phyloP scores from a whole-genome alignment of 2,797 vertebrate species.

The Lepilemur septentrionalis region DNA sequence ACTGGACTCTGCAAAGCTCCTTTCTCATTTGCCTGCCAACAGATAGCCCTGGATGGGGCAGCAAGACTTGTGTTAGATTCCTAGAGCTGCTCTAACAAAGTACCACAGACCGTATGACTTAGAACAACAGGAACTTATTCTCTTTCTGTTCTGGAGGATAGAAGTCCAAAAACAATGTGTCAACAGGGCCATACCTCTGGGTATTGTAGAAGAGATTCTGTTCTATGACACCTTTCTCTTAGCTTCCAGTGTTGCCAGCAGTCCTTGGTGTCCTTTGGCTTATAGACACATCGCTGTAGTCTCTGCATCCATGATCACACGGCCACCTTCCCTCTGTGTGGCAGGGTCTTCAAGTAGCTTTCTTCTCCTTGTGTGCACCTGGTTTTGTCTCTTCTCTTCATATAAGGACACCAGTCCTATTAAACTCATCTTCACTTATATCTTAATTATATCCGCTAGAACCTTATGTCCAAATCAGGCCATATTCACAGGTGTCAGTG shows the following conservation, averaged over 20 bases:
- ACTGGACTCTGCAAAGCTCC: not conserved
- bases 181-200: not conserved
- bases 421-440: not conserved
- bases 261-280: not conserved
- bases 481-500: not conserved
- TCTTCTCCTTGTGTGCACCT: not conserved
- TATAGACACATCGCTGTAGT: accelerated
- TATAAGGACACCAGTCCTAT: not conserved
- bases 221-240: not conserved
- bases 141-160: not conserved
- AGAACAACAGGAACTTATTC: not conserved
- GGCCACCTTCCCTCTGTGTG: not conserved
- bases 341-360: not conserved
- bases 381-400: not conserved
- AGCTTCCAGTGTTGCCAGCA: not conserved
- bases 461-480: not conserved
- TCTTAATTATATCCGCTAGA: not conserved
- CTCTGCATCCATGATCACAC: not conserved
- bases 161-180: not conserved
- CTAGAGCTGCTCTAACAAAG: not conserved
- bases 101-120: not conserved
- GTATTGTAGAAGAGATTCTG: not conserved
- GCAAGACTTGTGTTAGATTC: not conserved
- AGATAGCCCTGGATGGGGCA: not conserved
- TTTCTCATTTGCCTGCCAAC: not conserved